Evolutionary conservation across 2,113 vertebrate species (phyloP).

Genomic region (Bufo gargarizans): DNA sequence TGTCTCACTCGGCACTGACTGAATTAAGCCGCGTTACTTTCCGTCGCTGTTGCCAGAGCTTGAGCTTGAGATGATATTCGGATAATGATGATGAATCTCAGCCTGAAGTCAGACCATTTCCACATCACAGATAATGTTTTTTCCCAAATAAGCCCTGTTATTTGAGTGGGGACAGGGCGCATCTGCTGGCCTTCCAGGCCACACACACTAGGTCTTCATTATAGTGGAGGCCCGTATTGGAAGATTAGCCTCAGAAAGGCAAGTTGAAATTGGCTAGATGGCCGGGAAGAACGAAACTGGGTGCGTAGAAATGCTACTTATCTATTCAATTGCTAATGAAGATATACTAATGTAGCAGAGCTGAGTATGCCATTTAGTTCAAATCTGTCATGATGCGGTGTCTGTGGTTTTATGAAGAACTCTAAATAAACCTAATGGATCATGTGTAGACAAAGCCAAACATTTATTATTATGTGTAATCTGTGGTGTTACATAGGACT

Average conservation of each 20-base stretch:
- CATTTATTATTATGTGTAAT: background rate
- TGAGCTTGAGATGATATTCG: slow-evolving; percentile 79
- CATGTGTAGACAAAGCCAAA: background rate
- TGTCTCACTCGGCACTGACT: slow-evolving; percentile 73
- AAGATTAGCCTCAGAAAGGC: slow-evolving; percentile 67
- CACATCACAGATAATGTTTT: slow-evolving; percentile 66
- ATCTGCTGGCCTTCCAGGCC: slow-evolving; percentile 60
- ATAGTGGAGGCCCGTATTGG: slow-evolving; percentile 68
- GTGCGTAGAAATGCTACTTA: background rate
- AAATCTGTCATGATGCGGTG: background rate
- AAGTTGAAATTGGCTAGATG: slow-evolving; percentile 32
- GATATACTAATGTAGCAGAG: background rate
- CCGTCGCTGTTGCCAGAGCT: slow-evolving; percentile 77
- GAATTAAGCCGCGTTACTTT: slow-evolving; percentile 79
- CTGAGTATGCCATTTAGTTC: background rate
- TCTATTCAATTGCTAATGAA: background rate
- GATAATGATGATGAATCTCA: slow-evolving; percentile 86
- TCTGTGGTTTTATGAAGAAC: background rate
- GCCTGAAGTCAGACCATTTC: slow-evolving; percentile 75
- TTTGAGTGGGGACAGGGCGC: slow-evolving; percentile 65
- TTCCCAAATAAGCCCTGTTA: slow-evolving; percentile 66
- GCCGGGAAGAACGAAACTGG: background rate
- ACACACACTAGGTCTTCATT: slow-evolving; percentile 60
- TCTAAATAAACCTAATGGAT: background rate
- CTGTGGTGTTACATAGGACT: too few species aligned